These are phyloP conservation scores for Chloebia gouldiae DNA, from an alignment of 2,113 vertebrate species.

Conservation along the genomic window DNA sequence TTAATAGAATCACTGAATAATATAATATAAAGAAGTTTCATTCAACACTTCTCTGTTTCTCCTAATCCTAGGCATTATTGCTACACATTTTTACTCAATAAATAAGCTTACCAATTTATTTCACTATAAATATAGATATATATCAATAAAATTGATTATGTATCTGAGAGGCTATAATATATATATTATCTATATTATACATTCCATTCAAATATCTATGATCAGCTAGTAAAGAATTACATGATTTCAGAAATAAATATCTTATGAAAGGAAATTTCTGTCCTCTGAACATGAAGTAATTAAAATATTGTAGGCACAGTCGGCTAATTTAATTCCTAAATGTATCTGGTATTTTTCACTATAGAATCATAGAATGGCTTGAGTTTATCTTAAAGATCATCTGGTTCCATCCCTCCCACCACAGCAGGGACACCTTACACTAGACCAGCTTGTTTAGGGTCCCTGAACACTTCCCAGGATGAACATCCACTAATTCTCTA, in stretches of 20 bases:
- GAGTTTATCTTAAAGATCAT: background rate
- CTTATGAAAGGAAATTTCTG: background rate
- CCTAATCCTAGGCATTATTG: background rate
- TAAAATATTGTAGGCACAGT: background rate
- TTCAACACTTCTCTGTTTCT: background rate
- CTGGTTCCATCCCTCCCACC: background rate
- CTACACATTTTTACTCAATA: background rate
- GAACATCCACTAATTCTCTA: background rate
- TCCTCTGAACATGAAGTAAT: background rate
- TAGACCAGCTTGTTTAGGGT: background rate
- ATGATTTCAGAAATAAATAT: background rate
- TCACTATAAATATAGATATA: background rate
- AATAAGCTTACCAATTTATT: background rate
- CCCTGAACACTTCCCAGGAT: background rate
- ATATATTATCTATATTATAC: background rate
- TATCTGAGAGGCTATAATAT: background rate
- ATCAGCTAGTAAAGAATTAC: background rate
- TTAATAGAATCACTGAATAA: background rate
- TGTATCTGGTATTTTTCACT: background rate
- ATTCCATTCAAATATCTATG: background rate
- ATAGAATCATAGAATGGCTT: background rate
- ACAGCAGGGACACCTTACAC: background rate
- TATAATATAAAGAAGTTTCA: background rate
- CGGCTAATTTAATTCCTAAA: background rate
- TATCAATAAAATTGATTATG: background rate